phyloP scores from a whole-genome alignment of 2,888 invertebrate genomes.

The Lepidochrysops patricia region DNA sequence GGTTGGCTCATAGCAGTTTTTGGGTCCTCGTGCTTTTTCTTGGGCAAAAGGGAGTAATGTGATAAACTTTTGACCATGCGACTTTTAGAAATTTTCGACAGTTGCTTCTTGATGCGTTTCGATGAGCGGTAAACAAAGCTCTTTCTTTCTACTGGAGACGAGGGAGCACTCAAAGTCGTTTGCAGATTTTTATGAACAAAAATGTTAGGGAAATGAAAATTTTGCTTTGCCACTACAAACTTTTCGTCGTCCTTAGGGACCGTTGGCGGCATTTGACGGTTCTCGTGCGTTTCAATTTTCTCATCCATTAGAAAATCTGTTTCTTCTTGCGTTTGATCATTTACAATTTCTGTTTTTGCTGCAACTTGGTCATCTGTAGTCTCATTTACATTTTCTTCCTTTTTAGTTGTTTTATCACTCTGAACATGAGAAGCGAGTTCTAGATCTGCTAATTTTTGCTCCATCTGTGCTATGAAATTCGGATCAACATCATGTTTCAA shows the following conservation, averaged over 20 bases:
- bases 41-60: conserved; percentile 56
- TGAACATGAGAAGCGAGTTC: conserved; percentile 31
- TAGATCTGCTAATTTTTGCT: conserved; percentile 44
- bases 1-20: conserved; percentile 51
- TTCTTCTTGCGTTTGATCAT: background rate
- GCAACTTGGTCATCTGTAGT: conserved; percentile 8
- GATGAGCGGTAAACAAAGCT: conserved; percentile 64
- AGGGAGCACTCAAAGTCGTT: conserved; percentile 60
- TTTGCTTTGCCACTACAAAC: conserved; percentile 46
- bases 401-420: conserved; percentile 18
- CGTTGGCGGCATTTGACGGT: conserved; percentile 15
- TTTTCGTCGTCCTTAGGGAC: conserved; percentile 31
- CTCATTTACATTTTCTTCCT: conserved; percentile 14
- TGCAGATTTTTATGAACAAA: conserved; percentile 54
- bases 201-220: conserved; percentile 60
- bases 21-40: conserved; percentile 46
- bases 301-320: conserved; percentile 14
- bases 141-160: conserved; percentile 58
- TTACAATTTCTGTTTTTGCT: background rate
- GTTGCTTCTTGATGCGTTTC: conserved; percentile 51
- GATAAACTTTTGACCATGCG: conserved; percentile 67
- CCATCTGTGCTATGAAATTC: conserved; percentile 46
- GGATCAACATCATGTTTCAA: conserved; percentile 48
- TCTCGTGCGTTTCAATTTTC: conserved; percentile 13
- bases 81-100: conserved; percentile 58